phyloP scores from a whole-genome alignment of 1,140 invertebrate species.

The Drosophila bocqueti region DNA sequence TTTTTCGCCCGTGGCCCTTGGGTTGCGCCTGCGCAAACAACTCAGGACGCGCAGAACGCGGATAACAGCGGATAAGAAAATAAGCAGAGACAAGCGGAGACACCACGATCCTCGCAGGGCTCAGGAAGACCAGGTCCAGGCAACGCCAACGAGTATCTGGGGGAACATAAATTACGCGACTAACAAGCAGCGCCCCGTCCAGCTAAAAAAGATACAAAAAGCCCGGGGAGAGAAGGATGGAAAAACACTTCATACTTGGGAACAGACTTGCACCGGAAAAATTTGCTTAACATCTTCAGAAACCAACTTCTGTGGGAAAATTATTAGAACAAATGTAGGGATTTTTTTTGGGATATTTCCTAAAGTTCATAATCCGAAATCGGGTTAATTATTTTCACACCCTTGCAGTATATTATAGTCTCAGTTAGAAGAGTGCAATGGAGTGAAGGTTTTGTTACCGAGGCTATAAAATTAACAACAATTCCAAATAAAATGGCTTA shows the following conservation, averaged over 20 bases:
- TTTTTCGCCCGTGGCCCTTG: constrained; percentile 50
- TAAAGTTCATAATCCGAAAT: too few relatives aligned
- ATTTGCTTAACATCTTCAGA: not conserved
- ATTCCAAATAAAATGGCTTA: too few relatives aligned
- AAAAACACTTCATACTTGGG: constrained; percentile 62
- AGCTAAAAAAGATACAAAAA: constrained; percentile 74
- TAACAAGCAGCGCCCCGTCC: constrained; percentile 82
- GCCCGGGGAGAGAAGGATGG: constrained; percentile 18
- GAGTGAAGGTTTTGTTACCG: too few relatives aligned
- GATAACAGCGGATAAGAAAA: constrained; percentile 83
- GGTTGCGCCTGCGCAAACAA: constrained; percentile 85
- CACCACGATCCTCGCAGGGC: constrained; percentile 24
- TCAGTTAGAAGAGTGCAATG: too few relatives aligned
- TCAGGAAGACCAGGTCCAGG: constrained; percentile 41
- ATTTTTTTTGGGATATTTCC: not conserved
- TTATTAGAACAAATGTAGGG: not conserved
- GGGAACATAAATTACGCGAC: constrained; percentile 85
- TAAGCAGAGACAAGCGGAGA: constrained; percentile 72
- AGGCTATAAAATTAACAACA: too few relatives aligned
- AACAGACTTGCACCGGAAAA: constrained; percentile 45
- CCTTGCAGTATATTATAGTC: too few relatives aligned
- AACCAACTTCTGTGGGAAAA: too few relatives aligned
- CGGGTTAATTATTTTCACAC: too few relatives aligned
- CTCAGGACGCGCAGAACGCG: constrained; percentile 70
- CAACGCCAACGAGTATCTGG: constrained; percentile 84